These are phyloP conservation scores for Gobio occitaniae DNA, from an alignment of 2,797 vertebrate species.

Conservation along the genomic window DNA sequence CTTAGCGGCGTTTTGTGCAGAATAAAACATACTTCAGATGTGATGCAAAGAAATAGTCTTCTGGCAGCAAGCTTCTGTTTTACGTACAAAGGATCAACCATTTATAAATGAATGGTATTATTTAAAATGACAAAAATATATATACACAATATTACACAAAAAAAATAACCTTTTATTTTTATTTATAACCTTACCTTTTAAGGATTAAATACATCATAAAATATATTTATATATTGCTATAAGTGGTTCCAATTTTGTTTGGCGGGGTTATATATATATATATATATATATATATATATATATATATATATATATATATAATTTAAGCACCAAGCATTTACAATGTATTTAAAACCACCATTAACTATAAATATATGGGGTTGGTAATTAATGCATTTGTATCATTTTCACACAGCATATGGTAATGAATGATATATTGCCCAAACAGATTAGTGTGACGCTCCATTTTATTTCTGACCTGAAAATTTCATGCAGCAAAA, in stretches of 20 bases:
- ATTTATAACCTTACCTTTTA: background rate
- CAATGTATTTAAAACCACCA: background rate
- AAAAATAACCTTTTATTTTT: too few species aligned
- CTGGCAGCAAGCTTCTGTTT: background rate
- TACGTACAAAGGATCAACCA: background rate
- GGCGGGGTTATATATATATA: too few species aligned
- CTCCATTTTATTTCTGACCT: background rate
- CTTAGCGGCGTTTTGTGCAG: background rate
- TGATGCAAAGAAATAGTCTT: background rate
- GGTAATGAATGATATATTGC: background rate
- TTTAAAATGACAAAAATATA: background rate
- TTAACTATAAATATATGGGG: background rate
- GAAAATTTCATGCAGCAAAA: conserved; percentile 13
- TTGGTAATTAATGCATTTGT: background rate
- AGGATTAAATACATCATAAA: background rate
- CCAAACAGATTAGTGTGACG: background rate
- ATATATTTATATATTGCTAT: background rate
- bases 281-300: too few species aligned
- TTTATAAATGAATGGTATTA: background rate
- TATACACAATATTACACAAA: background rate
- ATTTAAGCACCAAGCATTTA: background rate
- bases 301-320: too few species aligned
- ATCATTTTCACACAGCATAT: background rate
- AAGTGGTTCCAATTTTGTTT: background rate
- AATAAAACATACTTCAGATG: background rate